Conservation (phyloP, 2,888 invertebrate genomes). For the Phaonia tiefii region DNA sequence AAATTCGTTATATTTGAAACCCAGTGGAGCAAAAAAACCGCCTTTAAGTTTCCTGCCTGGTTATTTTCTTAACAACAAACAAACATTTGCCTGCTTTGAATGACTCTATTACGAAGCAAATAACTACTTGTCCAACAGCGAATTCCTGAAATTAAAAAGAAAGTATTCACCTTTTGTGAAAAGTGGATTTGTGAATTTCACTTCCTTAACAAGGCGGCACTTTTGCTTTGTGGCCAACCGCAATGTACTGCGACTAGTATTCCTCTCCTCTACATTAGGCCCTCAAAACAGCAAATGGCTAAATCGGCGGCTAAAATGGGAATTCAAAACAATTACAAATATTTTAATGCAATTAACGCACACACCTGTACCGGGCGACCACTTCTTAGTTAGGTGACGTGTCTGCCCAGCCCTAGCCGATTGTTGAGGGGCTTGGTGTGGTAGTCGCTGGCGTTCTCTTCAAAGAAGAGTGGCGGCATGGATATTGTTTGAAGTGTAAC, state of each 20-base stretch:
- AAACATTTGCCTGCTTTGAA: no score
- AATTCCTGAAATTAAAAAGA: no score
- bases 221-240: background rate
- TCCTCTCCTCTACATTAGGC: no score
- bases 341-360: constrained; percentile 80
- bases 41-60: no score
- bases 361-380: constrained; percentile 51
- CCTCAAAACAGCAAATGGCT: no score
- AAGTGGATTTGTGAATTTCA: background rate
- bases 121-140: no score
- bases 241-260: background rate
- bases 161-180: no score
- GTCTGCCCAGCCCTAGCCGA: background rate
- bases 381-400: background rate
- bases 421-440: constrained; percentile 4
- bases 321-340: constrained; percentile 74
- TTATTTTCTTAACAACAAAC: no score
- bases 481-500: constrained; percentile 37
- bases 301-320: background rate
- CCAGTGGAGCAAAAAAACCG: no score
- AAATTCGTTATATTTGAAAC: no score
- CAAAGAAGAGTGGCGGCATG: background rate
- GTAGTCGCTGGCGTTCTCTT: background rate
- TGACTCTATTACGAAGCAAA: no score
- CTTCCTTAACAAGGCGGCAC: constrained; percentile 3